A percentile compares a stretch with the other conserved stretches of the same genome.
Evolutionary conservation across 2,888 invertebrate genomes (phyloP).

Genomic region (Cyaniris semiargus): DNA sequence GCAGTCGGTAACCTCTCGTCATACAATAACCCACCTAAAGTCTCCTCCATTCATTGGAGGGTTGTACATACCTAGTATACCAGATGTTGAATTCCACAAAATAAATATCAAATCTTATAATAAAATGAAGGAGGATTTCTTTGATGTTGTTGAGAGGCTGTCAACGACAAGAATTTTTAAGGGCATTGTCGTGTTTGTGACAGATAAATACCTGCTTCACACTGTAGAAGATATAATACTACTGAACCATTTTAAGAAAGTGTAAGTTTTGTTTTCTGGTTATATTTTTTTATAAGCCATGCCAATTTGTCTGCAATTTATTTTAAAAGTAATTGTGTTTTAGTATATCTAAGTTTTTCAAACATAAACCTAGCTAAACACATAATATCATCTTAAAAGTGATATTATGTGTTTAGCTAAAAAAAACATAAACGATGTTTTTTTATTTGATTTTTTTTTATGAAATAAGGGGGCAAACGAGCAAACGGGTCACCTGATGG

Average conservation of each 20-base stretch:
- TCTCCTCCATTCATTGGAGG: constrained; percentile 60
- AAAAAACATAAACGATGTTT: too few species aligned
- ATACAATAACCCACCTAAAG: constrained; percentile 50
- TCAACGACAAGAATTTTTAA: constrained; percentile 58
- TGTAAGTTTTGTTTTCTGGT: constrained; percentile 57
- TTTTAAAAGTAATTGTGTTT: background rate
- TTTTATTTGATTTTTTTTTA: too few species aligned
- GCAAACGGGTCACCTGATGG: too few species aligned
- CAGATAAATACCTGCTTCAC: constrained; percentile 66
- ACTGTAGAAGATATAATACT: constrained; percentile 64
- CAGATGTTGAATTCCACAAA: constrained; percentile 62
- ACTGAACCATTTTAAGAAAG: constrained; percentile 60
- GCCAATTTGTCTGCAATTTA: background rate
- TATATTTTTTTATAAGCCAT: background rate
- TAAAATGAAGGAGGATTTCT: constrained; percentile 53
- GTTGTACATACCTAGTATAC: constrained; percentile 64
- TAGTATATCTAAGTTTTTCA: too few species aligned
- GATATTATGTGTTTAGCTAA: too few species aligned
- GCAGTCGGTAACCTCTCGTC: constrained; percentile 53
- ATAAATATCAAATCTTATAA: constrained; percentile 55
- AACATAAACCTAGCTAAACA: too few species aligned
- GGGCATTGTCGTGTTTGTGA: constrained; percentile 66
- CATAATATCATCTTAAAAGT: too few species aligned
- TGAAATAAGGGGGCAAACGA: too few species aligned
- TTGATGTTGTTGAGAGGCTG: constrained; percentile 53